Percentiles rank a stretch among this genome's conserved stretches.
Evolutionary conservation across 2,113 vertebrate species (phyloP).

Genomic region (Paedocypris sp.): DNA sequence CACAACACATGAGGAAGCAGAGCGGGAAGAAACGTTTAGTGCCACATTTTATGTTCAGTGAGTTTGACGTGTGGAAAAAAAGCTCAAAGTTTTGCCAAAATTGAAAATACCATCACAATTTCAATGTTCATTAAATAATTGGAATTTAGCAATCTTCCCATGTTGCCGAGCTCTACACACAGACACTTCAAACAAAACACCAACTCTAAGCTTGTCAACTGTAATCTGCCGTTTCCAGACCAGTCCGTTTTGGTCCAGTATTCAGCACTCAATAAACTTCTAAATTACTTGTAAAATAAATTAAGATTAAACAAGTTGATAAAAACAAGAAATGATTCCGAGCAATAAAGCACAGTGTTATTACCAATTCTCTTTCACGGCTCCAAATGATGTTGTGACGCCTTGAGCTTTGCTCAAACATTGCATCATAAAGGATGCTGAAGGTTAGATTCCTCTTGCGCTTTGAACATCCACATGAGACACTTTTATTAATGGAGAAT

Average conservation of each 20-base stretch:
- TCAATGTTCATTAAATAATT: too few relatives aligned
- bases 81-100: too few relatives aligned
- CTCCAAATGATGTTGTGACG: not conserved
- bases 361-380: not conserved
- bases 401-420: not conserved
- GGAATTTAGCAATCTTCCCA: not conserved
- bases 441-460: not conserved
- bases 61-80: too few relatives aligned
- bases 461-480: not conserved
- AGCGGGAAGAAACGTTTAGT: too few relatives aligned
- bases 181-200: too few relatives aligned
- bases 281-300: too few relatives aligned
- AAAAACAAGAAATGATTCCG: too few relatives aligned
- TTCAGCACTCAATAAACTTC: too few relatives aligned
- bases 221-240: not conserved
- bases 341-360: not conserved
- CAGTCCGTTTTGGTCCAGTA: not conserved
- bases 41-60: too few relatives aligned
- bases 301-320: conserved; percentile 4
- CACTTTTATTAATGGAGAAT: not conserved
- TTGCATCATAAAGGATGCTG: conserved; percentile 3
- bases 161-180: not conserved
- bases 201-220: not conserved
- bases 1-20: too few relatives aligned
- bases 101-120: too few relatives aligned